These are phyloP conservation scores for Brienomyrus longianalis DNA, from an alignment of 2,113 vertebrate genomes.

Conservation along the genomic window DNA sequence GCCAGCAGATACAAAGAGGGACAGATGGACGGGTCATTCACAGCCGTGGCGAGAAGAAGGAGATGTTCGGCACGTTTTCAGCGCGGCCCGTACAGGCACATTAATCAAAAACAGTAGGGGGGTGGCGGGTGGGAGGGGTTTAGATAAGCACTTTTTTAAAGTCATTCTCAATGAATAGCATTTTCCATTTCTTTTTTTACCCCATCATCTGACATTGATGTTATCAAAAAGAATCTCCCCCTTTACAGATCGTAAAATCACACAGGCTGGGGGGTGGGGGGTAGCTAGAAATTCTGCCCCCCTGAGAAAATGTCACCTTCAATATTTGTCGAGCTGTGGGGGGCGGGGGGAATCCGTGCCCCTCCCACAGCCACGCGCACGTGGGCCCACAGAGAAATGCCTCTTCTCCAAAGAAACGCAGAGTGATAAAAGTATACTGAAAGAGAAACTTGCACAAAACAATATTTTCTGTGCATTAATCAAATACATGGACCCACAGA, in stretches of 20 bases:
- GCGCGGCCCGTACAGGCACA: not conserved
- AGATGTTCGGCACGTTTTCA: not conserved
- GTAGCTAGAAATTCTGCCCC: not conserved
- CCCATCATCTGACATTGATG: not conserved
- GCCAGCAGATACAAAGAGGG: not conserved
- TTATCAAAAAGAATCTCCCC: not conserved
- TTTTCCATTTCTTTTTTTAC: not conserved
- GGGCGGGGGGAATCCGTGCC: not conserved
- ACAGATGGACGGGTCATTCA: not conserved
- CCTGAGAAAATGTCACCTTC: not conserved
- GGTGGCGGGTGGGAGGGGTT: not conserved
- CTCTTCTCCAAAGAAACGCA: not conserved
- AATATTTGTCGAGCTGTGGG: not conserved
- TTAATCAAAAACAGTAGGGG: conserved; percentile 1
- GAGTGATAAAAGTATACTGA: not conserved
- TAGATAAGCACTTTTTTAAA: not conserved
- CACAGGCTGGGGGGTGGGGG: not conserved
- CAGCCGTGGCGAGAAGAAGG: not conserved
- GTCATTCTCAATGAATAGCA: not conserved
- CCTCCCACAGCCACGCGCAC: not conserved
- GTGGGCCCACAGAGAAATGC: not conserved
- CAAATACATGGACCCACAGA: not conserved
- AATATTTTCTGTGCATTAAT: not conserved
- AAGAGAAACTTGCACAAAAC: not conserved
- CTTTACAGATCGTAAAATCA: not conserved